Base-by-base conservation (phyloP, 92 coral and sea anemone species). In the Zoanthus sociatus region DNA sequence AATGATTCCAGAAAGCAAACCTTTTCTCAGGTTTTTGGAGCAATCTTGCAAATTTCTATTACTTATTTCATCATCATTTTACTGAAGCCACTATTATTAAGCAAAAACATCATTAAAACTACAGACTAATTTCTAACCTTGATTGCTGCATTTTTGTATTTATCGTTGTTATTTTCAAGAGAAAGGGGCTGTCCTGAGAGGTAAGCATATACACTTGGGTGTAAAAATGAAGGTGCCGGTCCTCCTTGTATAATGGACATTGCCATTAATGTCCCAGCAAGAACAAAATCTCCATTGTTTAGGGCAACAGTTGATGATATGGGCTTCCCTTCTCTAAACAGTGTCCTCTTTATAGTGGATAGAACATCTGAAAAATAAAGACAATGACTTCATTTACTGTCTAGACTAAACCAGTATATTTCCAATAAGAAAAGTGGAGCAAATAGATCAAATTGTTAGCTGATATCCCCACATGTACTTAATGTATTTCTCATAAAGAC, bases 141-240 rank as follows among this genome's bases (percentile, higher is more conserved):
- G 78, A 73, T n/a, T 73, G 78, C 60, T n/a, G 78, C 78, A 73
- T 73, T 18, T 45, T 73, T 73, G 60, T 73, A 46, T 73, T 73
- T 73, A 32, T 73, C 58, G 30, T 73, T 73, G 58, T 73, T 73
- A 46, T 73, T 73, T 73, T 73, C 58, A 73, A 73, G 78, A 73
- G 78, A n/a, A 73, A 73, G 78, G 78, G 78, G 37, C 78, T 73
- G 78, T 73, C 78, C 78, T 73, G 78, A 73, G 78, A 73, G 78
- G 78, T 73, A 73, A 73, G 78, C 78, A 73, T 46, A 47, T 46
- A 73, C 13, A 73, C 60, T 42, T 72, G 78, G 78, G 78, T 73
- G 78, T 46, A 73, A 47, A 73, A 73, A 73, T 73, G 78, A 73
- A 73, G 78, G 78, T 73, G 60, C 60, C 7, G 78, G 78, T 73